Conservation (phyloP, 2,888 invertebrate species). For the Campoletis raptor region DNA sequence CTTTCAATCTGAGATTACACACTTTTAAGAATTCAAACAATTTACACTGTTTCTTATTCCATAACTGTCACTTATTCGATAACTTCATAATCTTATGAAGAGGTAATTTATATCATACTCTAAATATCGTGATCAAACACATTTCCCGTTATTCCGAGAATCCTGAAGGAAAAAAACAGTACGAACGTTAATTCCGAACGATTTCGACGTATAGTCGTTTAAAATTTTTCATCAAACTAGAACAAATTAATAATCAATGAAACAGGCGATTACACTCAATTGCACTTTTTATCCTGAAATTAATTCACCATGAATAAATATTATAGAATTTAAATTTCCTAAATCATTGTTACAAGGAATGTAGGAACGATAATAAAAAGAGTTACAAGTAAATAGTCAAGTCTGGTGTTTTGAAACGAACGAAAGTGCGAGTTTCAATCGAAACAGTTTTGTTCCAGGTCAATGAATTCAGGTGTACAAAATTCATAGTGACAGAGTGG, state of each 20-base stretch:
- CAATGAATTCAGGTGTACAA: slow-evolving; percentile 9
- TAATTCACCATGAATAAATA: neutral
- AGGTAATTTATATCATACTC: neutral
- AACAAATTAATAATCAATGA: neutral
- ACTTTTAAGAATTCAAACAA: neutral
- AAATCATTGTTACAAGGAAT: neutral
- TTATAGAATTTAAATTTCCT: neutral
- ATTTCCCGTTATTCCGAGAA: neutral
- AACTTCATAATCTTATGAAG: neutral
- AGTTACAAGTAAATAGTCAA: neutral
- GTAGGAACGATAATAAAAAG: neutral
- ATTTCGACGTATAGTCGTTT: neutral
- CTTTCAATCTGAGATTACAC: neutral
- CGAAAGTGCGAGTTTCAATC: slow-evolving; percentile 3
- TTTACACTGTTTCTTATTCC: neutral
- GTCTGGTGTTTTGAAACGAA: neutral
- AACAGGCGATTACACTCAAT: neutral
- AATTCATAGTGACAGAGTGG: neutral
- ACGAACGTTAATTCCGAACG: neutral
- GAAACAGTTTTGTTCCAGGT: slow-evolving; percentile 29
- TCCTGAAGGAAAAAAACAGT: neutral
- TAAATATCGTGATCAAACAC: neutral
- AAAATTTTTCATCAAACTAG: neutral
- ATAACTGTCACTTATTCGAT: neutral
- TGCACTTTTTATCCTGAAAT: neutral